Percentiles rank a stretch among this genome's conserved stretches.
These are phyloP conservation scores for Allophyes oxyacanthae DNA, from an alignment of 2,888 invertebrate species.

Conservation along the genomic window DNA sequence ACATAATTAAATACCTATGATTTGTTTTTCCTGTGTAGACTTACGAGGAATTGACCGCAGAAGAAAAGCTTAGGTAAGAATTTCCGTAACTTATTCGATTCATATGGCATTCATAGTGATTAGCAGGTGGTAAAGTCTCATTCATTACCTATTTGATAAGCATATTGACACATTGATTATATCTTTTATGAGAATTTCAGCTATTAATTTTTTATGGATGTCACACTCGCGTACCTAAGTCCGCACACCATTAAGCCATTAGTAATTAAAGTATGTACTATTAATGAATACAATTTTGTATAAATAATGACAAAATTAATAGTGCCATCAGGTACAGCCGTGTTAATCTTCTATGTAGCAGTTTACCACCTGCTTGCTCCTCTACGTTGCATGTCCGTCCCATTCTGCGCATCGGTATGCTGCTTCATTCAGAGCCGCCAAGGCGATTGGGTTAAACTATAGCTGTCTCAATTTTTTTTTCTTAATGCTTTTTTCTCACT, in stretches of 20 bases:
- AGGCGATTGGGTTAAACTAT: no score
- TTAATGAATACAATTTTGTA: no score
- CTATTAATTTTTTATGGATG: neutral
- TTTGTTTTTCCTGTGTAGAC: slow-evolving; percentile 87
- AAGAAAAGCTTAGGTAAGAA: slow-evolving; percentile 93
- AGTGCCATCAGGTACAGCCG: no score
- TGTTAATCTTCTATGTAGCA: no score
- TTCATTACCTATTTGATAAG: slow-evolving; percentile 48
- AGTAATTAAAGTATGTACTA: neutral
- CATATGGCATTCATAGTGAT: slow-evolving; percentile 5
- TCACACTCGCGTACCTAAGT: neutral
- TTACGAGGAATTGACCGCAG: slow-evolving; percentile 92
- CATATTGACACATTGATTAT: slow-evolving; percentile 24
- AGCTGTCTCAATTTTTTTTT: no score
- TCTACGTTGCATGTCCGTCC: no score
- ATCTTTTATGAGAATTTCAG: neutral
- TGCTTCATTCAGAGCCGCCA: no score
- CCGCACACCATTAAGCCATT: neutral
- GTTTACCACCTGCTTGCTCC: no score
- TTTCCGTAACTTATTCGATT: neutral
- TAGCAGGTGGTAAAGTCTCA: slow-evolving; percentile 4
- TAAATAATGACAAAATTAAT: no score
- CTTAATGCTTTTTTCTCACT: no score
- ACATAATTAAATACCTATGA: slow-evolving; percentile 28
- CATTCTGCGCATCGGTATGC: no score